These are phyloP conservation scores for Dascillus cervinus DNA, from an alignment of 2,888 invertebrate species.

Conservation along the genomic window DNA sequence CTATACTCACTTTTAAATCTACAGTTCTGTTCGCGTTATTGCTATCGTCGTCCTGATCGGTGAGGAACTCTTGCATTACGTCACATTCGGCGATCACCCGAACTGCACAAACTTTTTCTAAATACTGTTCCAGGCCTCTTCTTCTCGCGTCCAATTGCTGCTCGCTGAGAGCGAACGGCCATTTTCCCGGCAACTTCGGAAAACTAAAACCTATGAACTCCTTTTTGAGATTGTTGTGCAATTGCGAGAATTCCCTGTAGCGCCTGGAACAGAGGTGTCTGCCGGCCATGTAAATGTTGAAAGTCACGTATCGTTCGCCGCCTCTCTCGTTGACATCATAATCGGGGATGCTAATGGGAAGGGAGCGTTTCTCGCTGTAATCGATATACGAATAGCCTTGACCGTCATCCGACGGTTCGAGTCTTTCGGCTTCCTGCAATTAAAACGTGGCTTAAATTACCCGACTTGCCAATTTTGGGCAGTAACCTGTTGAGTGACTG, in stretches of 20 bases:
- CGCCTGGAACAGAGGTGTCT: conserved; percentile 93
- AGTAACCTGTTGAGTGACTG: conserved; percentile 80
- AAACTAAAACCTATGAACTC: conserved; percentile 94
- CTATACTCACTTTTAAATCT: conserved; percentile 58
- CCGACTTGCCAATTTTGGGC: background rate
- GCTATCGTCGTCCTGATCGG: conserved; percentile 80
- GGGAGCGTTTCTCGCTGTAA: conserved; percentile 88
- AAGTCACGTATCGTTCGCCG: conserved; percentile 88
- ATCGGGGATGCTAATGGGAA: conserved; percentile 88
- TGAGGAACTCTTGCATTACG: conserved; percentile 94
- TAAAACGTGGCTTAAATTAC: conserved; percentile 3
- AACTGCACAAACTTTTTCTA: conserved; percentile 97
- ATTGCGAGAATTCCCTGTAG: conserved; percentile 89
- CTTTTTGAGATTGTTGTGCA: conserved; percentile 82
- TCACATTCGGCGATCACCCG: conserved; percentile 97
- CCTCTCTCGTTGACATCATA: conserved; percentile 83
- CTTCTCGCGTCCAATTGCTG: conserved; percentile 93
- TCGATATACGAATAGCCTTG: conserved; percentile 76
- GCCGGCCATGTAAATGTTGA: conserved; percentile 99
- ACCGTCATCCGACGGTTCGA: conserved; percentile 77
- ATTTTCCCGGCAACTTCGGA: conserved; percentile 96
- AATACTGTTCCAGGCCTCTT: conserved; percentile 91
- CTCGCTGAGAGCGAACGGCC: conserved; percentile 95
- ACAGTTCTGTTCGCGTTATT: conserved; percentile 57
- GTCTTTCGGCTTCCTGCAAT: conserved; percentile 70